Base-by-base conservation (phyloP, 2,113 vertebrate genomes). In the Bothrops jararaca region DNA sequence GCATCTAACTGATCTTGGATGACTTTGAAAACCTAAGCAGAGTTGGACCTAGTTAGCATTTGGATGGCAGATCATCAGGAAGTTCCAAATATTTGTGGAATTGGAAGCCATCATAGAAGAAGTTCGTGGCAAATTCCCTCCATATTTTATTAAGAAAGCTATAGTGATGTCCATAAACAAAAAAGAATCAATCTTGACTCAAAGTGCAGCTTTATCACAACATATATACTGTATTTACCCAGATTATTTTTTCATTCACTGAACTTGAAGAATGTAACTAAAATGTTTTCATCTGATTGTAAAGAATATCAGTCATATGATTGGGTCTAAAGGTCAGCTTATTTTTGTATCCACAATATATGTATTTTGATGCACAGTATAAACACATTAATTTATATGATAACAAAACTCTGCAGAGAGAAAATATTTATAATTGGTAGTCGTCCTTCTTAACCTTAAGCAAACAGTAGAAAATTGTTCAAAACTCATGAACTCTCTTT, bases 341-440 rank as follows among this genome's bases (percentile, higher is more conserved):
- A 91, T 22, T 53, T 91, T 89, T 60, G 22, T 34, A 0, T 8
- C 4, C 85, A 54, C 57, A n/a, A n/a, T 58, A 69, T 90, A 24
- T 26, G 86, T 26, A 13, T 54, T 85, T 64, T 50, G 45, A 53
- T 39, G 0, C 42, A 22, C 24, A 15, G 23, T 93, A 91, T 94
- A 92, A 86, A 89, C 64, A 74, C 18, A 91, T 50, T 54, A 26
- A 50, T 48, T 26, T 42, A 54, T 56, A 92, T 54, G 86, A 18
- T 85, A 34, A 18, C 11, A 13, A 85, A 94, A 92, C 91, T 1
- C 10, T 95, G 95, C 91, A 53, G 89, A 92, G 89, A 45, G 39
- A 94, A 95, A 95, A 92, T 91, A 92, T 95, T 95, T 93, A 13
- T 86, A 85, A 94, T 24, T 53, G 87, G 85, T 94, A 90, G 95